Base-by-base conservation (phyloP, 2,113 vertebrate genomes). In the Butastur rufipennis region DNA sequence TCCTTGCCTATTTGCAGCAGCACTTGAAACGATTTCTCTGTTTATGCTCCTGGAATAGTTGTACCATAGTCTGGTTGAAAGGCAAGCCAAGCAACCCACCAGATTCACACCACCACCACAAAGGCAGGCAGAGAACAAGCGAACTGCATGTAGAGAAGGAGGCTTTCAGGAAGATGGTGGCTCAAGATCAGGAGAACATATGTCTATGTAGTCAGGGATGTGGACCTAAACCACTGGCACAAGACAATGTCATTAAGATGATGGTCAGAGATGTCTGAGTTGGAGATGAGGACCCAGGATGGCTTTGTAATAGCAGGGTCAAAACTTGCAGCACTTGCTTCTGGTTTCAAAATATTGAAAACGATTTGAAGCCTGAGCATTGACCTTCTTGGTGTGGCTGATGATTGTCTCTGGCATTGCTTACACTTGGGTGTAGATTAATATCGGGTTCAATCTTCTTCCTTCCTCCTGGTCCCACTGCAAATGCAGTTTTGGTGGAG, bases 201-300 rank as follows among this genome's bases (percentile, higher is more conserved):
- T 2, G 0, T 40, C 47, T 65, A 0, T 23, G 0, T 7, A 27
- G 43, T n/a, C 0, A 4, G 43, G 27, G 3, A 5, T 0, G 6
- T n/a, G 74, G 25, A 52, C 38, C 16, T 70, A 38, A 90, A 26
- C 16, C 8, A 1, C 6, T 36, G 53, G 11, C 43, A 50, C 26
- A 15, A 7, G 4, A 2, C 0, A 1, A 17, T 65, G 66, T 25
- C 23, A 1, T 34, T 25, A 4, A 36, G 10, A 1, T 13, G 27
- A 10, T 34, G 8, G 31, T 19, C 10, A 40, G n/a, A n/a, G 26
- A 6, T 63, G 7, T 31, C 40, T 0, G 3, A 50, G 29, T 59
- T 4, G 4, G 38, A 32, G 47, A 25, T 7, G 55, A 74, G 42
- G 55, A 78, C 13, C 21, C 53, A 27, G 22, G 4, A 38, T 67